Percentiles rank a stretch among this genome's conserved stretches.
phyloP scores from a whole-genome alignment of 2,888 invertebrate species.

The Diarsia brunnea region DNA sequence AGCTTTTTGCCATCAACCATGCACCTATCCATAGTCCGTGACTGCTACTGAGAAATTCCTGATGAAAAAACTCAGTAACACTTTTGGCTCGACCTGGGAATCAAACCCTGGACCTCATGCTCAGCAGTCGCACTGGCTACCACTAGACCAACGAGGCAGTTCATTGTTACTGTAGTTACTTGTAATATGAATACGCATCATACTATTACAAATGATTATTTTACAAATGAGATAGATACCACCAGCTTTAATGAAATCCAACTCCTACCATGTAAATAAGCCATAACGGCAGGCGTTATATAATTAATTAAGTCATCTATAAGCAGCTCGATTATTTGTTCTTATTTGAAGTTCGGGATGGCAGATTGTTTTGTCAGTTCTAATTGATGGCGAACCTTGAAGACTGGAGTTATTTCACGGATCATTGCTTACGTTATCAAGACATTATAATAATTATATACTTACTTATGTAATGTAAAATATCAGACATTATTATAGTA shows the following conservation, averaged over 20 bases:
- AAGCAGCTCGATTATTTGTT: constrained; percentile 71
- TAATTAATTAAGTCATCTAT: constrained; percentile 51
- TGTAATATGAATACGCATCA: not conserved
- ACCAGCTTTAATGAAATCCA: not conserved
- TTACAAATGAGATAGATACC: not conserved
- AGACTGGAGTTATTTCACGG: constrained; percentile 25
- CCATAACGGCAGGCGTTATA: constrained; percentile 22
- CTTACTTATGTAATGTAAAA: not conserved
- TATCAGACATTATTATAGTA: too few species aligned
- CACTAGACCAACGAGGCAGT: too few species aligned
- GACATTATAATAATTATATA: not conserved
- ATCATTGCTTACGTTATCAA: constrained; percentile 11
- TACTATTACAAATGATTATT: not conserved
- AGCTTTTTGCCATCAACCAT: too few species aligned
- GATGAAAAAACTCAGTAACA: too few species aligned
- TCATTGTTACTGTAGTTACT: too few species aligned
- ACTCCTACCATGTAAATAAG: not conserved
- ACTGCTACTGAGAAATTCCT: too few species aligned
- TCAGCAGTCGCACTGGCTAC: too few species aligned
- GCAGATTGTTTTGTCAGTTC: constrained; percentile 70
- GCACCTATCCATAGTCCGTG: too few species aligned
- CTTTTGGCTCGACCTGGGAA: too few species aligned
- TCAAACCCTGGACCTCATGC: too few species aligned
- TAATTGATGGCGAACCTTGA: constrained; percentile 58
- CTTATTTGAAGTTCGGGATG: constrained; percentile 55